Evolutionary conservation across 2,797 vertebrate species (phyloP).

Genomic region (Enteromius afrohamiltoni): DNA sequence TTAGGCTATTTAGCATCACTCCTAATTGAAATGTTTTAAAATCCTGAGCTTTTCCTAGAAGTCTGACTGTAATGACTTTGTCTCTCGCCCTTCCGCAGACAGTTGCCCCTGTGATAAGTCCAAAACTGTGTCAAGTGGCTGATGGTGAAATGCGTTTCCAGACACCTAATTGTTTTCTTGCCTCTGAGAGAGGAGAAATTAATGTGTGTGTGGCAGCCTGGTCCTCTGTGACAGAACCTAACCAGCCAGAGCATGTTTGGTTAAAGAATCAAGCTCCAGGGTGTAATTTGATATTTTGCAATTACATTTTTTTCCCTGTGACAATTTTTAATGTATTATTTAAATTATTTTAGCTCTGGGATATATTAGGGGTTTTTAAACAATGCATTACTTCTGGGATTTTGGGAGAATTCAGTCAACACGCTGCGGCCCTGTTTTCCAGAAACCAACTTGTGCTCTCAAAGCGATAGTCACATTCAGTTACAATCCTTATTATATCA

Average conservation of each 20-base stretch:
- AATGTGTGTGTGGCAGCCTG: slow-evolving; percentile 79
- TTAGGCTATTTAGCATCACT: slow-evolving; percentile 75
- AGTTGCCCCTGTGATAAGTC: slow-evolving; percentile 81
- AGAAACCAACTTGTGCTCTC: slow-evolving; percentile 37
- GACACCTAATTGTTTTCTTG: slow-evolving; percentile 85
- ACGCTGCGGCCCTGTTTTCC: slow-evolving; percentile 39
- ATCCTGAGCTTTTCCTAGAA: slow-evolving; percentile 72
- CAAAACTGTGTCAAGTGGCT: slow-evolving; percentile 82
- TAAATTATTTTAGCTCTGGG: slow-evolving; percentile 85
- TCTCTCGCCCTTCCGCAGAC: slow-evolving; percentile 78
- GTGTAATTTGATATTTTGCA: slow-evolving; percentile 82
- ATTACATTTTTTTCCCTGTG: slow-evolving; percentile 75
- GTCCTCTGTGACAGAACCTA: slow-evolving; percentile 81
- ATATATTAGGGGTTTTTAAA: slow-evolving; percentile 72
- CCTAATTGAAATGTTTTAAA: slow-evolving; percentile 84
- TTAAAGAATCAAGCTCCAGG: slow-evolving; percentile 82
- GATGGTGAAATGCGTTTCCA: slow-evolving; percentile 76
- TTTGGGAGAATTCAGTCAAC: slow-evolving; percentile 48
- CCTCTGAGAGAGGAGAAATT: slow-evolving; percentile 80
- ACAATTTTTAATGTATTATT: slow-evolving; percentile 81
- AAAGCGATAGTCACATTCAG: not conserved
- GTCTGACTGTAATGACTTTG: slow-evolving; percentile 79
- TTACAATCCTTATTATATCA: not conserved
- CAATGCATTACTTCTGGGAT: slow-evolving; percentile 63
- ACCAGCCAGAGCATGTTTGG: slow-evolving; percentile 83